Evolutionary conservation across 2,113 vertebrate species (phyloP).

Genomic region (Cygnus buccinator): DNA sequence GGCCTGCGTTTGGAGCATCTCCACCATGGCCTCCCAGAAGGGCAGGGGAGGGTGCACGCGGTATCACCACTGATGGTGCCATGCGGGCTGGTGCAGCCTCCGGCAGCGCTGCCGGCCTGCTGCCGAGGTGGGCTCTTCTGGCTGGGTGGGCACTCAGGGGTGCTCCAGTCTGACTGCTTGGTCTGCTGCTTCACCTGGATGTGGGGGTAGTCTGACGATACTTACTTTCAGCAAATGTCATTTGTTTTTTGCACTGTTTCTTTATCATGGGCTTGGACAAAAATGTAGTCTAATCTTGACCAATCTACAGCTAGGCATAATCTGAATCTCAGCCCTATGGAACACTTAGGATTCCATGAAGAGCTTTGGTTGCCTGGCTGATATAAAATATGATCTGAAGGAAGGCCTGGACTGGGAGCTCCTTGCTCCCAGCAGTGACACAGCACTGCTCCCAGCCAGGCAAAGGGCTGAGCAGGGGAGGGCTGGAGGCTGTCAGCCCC

Average conservation of each 20-base stretch:
- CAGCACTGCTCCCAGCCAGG: rapidly evolving
- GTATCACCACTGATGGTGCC: too few relatives aligned
- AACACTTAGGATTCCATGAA: background rate
- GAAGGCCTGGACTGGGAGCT: too few relatives aligned
- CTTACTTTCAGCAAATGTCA: background rate
- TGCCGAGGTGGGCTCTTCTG: rapidly evolving
- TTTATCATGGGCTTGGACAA: background rate
- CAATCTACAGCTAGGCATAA: background rate
- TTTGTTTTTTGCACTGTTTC: background rate
- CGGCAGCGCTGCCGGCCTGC: rapidly evolving
- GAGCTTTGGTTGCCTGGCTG: background rate
- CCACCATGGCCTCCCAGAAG: too few relatives aligned
- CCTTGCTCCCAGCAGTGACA: background rate
- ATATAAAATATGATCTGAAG: rapidly evolving
- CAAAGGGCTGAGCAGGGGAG: background rate
- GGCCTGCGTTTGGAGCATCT: too few relatives aligned
- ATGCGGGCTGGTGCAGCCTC: too few relatives aligned
- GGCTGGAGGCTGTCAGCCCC: too few relatives aligned
- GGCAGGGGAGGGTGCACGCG: background rate
- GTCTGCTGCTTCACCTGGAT: background rate
- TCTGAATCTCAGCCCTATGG: background rate
- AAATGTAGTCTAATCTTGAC: background rate
- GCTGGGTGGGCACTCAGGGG: background rate
- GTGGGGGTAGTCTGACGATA: background rate
- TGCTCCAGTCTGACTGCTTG: background rate